These are phyloP conservation scores for Neosilurus hyrtlii DNA, from an alignment of 2,797 vertebrate species.

Conservation along the genomic window DNA sequence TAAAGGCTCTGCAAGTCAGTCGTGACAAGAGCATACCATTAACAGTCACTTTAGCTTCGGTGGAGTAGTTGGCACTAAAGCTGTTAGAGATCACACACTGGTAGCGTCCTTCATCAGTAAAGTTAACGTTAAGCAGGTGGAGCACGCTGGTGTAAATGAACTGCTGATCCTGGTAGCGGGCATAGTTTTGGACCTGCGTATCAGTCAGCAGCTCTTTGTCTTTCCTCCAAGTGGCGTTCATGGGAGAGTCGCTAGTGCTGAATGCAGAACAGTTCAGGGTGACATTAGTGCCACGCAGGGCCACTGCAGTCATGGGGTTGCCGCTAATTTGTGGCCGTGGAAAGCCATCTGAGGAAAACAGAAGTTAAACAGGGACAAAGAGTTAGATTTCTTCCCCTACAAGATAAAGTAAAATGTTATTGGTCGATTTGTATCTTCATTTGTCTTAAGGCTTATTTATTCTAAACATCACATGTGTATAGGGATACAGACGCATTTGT, in stretches of 20 bases:
- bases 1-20: neutral
- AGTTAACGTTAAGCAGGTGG: conserved; percentile 83
- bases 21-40: conserved; percentile 80
- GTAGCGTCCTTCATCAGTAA: conserved; percentile 90
- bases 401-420: neutral
- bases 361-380: neutral
- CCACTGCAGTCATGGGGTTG: conserved; percentile 91
- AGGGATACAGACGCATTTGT: no score
- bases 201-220: conserved; percentile 89
- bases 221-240: conserved; percentile 97
- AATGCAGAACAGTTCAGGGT: conserved; percentile 94
- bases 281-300: conserved; percentile 87
- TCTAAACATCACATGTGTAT: no score
- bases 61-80: conserved; percentile 93
- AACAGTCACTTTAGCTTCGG: conserved; percentile 93
- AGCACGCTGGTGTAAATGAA: conserved; percentile 86
- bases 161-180: conserved; percentile 79
- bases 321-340: conserved; percentile 95
- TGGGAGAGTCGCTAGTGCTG: conserved; percentile 94
- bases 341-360: conserved; percentile 82
- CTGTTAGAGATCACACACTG: conserved; percentile 98
- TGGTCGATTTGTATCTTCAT: neutral
- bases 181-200: conserved; percentile 91
- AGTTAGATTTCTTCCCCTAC: neutral
- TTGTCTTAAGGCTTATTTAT: no score